These are phyloP conservation scores for Odontamblyopus rebecca DNA, from an alignment of 2,797 vertebrate genomes.

Conservation along the genomic window DNA sequence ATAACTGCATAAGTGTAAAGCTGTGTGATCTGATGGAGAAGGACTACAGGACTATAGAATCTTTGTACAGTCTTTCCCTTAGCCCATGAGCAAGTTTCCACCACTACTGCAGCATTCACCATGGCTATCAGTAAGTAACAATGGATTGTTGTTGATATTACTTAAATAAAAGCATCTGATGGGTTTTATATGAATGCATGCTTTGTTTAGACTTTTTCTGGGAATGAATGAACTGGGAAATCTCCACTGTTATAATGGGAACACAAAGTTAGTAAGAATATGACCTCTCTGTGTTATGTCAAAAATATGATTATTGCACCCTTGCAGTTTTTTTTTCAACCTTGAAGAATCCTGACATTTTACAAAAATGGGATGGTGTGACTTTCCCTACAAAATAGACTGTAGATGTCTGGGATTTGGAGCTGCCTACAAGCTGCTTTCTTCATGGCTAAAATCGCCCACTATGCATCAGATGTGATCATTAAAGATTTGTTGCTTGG, in stretches of 20 bases:
- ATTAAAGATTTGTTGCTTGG: constrained; percentile 83
- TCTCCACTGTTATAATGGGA: constrained; percentile 85
- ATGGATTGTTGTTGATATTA: background rate
- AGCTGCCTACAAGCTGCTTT: constrained; percentile 90
- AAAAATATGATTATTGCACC: background rate
- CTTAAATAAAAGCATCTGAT: constrained; percentile 9
- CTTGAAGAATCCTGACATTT: constrained; percentile 74
- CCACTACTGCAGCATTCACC: constrained; percentile 82
- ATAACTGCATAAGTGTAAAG: constrained; percentile 27
- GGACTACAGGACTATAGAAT: constrained; percentile 72
- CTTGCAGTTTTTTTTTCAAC: constrained; percentile 52
- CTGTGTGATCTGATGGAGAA: constrained; percentile 81
- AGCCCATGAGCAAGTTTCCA: constrained; percentile 71
- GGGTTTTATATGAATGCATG: constrained; percentile 2
- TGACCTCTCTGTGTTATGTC: background rate
- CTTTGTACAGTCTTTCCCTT: constrained; percentile 80
- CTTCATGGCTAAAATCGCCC: constrained; percentile 89
- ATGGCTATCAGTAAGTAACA: constrained; percentile 83
- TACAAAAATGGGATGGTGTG: constrained; percentile 86
- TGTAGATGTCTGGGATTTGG: constrained; percentile 87
- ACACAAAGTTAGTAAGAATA: constrained; percentile 76
- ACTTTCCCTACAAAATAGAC: constrained; percentile 77
- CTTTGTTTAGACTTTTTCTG: constrained; percentile 81
- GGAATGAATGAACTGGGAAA: constrained; percentile 90
- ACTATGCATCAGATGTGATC: constrained; percentile 81